phyloP scores from a whole-genome alignment of 2,797 vertebrate species.

The Helostoma temminkii region DNA sequence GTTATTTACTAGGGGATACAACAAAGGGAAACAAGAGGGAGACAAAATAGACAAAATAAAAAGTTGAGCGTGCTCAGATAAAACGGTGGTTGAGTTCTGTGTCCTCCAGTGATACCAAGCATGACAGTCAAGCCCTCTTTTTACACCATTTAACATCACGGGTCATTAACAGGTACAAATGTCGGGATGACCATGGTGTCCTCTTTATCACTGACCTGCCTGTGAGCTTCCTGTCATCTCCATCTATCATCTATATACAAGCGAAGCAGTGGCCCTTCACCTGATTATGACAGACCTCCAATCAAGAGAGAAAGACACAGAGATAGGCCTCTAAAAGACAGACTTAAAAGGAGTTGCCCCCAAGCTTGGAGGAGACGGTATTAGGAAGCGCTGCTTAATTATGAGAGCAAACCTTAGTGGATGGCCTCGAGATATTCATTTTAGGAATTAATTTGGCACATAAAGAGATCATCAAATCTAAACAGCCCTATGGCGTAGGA shows the following conservation, averaged over 20 bases:
- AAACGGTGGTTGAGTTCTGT: constrained; percentile 17
- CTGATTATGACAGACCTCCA: constrained; percentile 51
- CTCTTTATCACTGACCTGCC: constrained; percentile 53
- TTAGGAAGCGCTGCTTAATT: constrained; percentile 81
- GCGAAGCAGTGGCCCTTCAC: constrained; percentile 61
- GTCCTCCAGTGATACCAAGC: constrained; percentile 49
- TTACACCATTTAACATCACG: constrained; percentile 59
- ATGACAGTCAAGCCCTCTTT: constrained; percentile 48
- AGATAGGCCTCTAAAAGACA: constrained; percentile 43
- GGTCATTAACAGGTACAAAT: constrained; percentile 74
- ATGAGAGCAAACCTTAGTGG: constrained; percentile 77
- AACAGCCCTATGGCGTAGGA: constrained; percentile 71
- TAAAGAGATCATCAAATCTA: constrained; percentile 81
- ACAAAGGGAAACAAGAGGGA: constrained; percentile 3
- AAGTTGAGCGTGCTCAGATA: neutral
- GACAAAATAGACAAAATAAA: constrained; percentile 2
- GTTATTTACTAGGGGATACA: constrained; percentile 29
- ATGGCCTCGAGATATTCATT: constrained; percentile 82
- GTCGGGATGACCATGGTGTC: constrained; percentile 32
- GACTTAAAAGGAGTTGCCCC: constrained; percentile 69
- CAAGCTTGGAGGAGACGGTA: constrained; percentile 65
- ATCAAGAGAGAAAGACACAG: constrained; percentile 3
- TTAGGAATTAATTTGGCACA: constrained; percentile 82
- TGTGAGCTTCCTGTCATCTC: constrained; percentile 49
- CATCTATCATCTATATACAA: constrained; percentile 53